A percentile compares a stretch with the other conserved stretches of the same genome.
Conservation (phyloP, 1,140 invertebrate species). For the Psilanteris sp. region DNA sequence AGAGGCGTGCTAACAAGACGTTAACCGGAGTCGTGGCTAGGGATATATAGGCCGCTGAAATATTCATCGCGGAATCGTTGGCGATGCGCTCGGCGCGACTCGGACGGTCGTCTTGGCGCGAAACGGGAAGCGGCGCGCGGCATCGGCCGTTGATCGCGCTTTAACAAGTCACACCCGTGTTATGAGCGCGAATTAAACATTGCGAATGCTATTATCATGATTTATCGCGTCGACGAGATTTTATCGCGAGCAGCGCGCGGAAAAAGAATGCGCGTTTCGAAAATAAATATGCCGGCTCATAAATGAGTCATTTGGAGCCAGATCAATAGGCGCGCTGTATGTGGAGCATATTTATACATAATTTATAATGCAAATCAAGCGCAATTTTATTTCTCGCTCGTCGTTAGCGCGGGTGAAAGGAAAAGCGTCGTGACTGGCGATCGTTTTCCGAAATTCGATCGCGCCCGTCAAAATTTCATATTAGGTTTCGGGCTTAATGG, state of each 20-base stretch:
- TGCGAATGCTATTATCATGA: slow-evolving; percentile 22
- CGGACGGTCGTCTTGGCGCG: slow-evolving; percentile 5
- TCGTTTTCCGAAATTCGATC: slow-evolving; percentile 23
- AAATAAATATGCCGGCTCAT: slow-evolving; percentile 35
- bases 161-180: not conserved
- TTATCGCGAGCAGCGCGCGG: slow-evolving; percentile 11
- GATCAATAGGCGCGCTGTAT: slow-evolving; percentile 46
- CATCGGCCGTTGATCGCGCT: not conserved
- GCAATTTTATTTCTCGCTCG: slow-evolving; percentile 19
- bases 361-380: slow-evolving; percentile 55
- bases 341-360: slow-evolving; percentile 40
- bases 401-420: slow-evolving; percentile 1
- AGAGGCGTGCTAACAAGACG: slow-evolving; percentile 20
- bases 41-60: slow-evolving; percentile 20
- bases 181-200: slow-evolving; percentile 35
- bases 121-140: not conserved
- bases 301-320: slow-evolving; percentile 45
- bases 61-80: slow-evolving; percentile 10
- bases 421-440: slow-evolving; percentile 7
- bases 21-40: not conserved
- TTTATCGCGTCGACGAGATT: slow-evolving; percentile 35
- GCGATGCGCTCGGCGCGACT: slow-evolving; percentile 1
- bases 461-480: slow-evolving; percentile 9
- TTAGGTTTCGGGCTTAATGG: not conserved
- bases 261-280: slow-evolving; percentile 29